Evolutionary conservation across 2,113 vertebrate genomes (phyloP), one percentile per base, ranked within the genome.

Genomic region (Cnemophilus loriae): DNA sequence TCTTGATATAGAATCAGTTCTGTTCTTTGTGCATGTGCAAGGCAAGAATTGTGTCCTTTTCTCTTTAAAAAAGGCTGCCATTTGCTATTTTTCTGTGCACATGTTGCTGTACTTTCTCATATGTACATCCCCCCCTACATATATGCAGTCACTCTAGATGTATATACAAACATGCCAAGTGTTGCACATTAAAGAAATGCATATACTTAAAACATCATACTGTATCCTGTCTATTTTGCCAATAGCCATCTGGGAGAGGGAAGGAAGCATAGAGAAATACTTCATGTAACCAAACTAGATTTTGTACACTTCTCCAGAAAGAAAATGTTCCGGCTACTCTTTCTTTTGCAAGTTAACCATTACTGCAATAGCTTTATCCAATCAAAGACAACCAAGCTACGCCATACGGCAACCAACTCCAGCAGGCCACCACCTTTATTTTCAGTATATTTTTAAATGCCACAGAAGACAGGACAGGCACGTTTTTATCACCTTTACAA

Each of bases 101-200:
- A 47, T 76, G 33, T 59, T 94, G 87, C 69, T 85, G 33, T 87
- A 84, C 70, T 85, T 87, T 50, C 76, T 91, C 50, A 42, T 74
- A 57, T 30, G 46, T 49, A 61, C 64, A 70, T 77, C 37, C 37
- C 5, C 32, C 50, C 53, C 52, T 64, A 84, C 93, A 92, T 92
- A 87, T 84, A 96, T 91, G 91, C 80, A 94, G 60, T 49, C 49
- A 74, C 19, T 35, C 16, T 85, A 61, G 33, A 90, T 42, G 50
- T 79, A 87, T 94, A 92, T 63, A 95, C 68, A 89, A 94, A 93
- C 84, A 95, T 53, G 30, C 69, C 87, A 90, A 94, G 67, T 89
- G 81, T 95, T 91, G 65, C 78, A 67, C 65, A 33, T 89, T 84
- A 81, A 84, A 94, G 77, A 84, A 91, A 71, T 30, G 53, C 28